Conservation (phyloP, 2,113 vertebrate genomes). For the Dipodomys spectabilis region DNA sequence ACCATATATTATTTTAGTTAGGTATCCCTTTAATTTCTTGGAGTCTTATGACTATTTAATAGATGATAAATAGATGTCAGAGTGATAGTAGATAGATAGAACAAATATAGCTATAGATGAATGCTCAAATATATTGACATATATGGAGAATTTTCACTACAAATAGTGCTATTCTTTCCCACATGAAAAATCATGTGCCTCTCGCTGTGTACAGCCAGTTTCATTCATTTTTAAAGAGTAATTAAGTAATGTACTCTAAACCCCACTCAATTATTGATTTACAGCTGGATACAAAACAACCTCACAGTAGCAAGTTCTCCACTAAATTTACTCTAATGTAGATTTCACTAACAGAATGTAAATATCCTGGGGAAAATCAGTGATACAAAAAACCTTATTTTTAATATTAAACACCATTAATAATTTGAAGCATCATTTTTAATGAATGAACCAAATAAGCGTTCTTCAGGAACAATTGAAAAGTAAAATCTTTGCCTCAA, state of each 20-base stretch:
- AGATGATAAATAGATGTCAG: neutral
- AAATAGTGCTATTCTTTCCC: neutral
- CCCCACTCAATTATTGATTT: neutral
- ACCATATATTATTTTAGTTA: neutral
- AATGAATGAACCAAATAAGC: conserved; percentile 31
- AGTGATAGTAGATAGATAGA: too few species aligned
- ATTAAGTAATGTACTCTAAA: neutral
- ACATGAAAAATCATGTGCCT: fast-evolving
- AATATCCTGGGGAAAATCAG: neutral
- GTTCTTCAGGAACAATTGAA: neutral
- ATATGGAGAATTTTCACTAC: too few species aligned
- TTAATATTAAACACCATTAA: conserved; percentile 12
- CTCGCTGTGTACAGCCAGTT: neutral
- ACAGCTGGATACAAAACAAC: neutral
- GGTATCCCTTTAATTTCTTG: neutral
- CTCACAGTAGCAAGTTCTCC: neutral
- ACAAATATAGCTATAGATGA: too few species aligned
- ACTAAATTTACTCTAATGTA: neutral
- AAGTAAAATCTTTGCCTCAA: neutral
- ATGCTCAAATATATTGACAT: too few species aligned
- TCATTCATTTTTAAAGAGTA: conserved; percentile 3
- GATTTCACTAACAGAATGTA: neutral
- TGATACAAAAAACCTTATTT: neutral
- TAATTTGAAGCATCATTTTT: conserved; percentile 27
- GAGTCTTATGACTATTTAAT: neutral